A percentile compares a stretch with the other conserved stretches of the same genome.
Conservation (phyloP, 2,113 vertebrate genomes). For the Acrocephalus arundinaceus region DNA sequence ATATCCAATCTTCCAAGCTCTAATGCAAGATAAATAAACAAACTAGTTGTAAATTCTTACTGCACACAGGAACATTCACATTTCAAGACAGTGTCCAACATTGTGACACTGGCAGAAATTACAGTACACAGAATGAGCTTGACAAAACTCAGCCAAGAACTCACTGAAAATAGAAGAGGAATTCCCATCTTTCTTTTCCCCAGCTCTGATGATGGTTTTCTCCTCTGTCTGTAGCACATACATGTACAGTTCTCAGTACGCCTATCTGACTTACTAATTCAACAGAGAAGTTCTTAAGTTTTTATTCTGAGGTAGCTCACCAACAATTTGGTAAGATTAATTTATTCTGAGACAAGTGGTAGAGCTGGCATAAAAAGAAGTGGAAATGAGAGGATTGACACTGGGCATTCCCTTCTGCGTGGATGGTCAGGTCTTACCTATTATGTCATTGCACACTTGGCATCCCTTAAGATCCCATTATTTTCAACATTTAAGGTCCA, state of each 20-base stretch:
- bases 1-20: not conserved
- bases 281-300: not conserved
- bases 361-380: not conserved
- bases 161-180: not conserved
- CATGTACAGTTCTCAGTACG: not conserved
- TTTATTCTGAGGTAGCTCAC: not conserved
- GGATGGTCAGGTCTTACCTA: not conserved
- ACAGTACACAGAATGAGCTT: not conserved
- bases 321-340: not conserved
- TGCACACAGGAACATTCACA: not conserved
- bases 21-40: not conserved
- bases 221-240: not conserved
- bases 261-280: not conserved
- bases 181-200: not conserved
- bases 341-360: not conserved
- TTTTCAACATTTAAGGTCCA: not conserved
- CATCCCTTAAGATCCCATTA: not conserved
- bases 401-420: not conserved
- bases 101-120: not conserved
- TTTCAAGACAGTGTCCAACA: not conserved
- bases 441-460: not conserved
- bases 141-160: not conserved
- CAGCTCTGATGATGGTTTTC: not conserved
- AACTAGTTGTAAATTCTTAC: not conserved
- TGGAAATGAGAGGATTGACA: not conserved